These are phyloP conservation scores for Pachymerium ferrugineum DNA, from an alignment of 2,888 invertebrate species.

Conservation along the genomic window DNA sequence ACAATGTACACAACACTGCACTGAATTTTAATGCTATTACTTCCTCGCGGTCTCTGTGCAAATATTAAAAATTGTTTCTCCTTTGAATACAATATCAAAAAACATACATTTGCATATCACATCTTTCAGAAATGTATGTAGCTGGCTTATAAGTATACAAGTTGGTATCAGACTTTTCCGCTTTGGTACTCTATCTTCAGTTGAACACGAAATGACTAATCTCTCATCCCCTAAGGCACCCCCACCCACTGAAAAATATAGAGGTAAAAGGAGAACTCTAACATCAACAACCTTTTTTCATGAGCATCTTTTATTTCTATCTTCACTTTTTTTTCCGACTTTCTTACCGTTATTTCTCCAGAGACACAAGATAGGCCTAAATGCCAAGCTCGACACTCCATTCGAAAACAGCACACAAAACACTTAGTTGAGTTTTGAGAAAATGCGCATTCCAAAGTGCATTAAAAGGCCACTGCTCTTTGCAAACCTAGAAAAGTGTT, in stretches of 20 bases:
- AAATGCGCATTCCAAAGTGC: constrained; percentile 14
- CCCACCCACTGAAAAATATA: background rate
- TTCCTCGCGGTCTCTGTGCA: no score
- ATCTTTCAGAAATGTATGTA: no score
- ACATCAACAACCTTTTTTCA: background rate
- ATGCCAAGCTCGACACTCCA: background rate
- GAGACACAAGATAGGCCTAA: background rate
- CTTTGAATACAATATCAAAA: no score
- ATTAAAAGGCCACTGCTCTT: constrained; percentile 9
- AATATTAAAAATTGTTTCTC: no score
- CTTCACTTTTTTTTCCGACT: background rate
- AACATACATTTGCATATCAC: no score
- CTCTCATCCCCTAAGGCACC: background rate
- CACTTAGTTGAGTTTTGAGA: background rate
- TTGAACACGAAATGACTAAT: background rate
- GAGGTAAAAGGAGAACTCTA: background rate
- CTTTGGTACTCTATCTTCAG: background rate
- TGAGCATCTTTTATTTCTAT: constrained; percentile 1
- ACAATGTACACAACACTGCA: no score
- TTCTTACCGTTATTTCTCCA: background rate
- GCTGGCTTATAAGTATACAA: no score
- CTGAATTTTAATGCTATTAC: no score
- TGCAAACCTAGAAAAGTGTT: background rate
- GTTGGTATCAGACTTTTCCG: background rate
- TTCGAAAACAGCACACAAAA: background rate